phyloP scores from a whole-genome alignment of 2,888 invertebrate species.

The Apodemia duryi region DNA sequence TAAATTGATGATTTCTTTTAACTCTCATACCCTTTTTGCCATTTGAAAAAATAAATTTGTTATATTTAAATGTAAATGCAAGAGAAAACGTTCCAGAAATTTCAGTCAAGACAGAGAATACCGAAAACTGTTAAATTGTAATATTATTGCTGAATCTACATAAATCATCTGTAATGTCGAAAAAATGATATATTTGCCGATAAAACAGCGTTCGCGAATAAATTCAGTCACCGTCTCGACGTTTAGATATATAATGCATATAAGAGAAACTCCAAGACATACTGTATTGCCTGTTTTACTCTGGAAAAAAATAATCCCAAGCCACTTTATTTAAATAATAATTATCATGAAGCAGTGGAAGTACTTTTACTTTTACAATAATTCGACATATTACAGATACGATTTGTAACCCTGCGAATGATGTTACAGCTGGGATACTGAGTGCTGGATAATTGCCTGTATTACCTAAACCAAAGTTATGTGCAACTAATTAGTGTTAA shows the following conservation, averaged over 20 bases:
- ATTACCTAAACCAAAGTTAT: too few species aligned
- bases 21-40: too few species aligned
- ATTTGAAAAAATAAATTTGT: too few species aligned
- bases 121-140: background rate
- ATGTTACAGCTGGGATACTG: too few species aligned
- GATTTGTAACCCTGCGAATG: too few species aligned
- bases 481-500: too few species aligned
- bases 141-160: constrained; percentile 33
- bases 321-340: background rate
- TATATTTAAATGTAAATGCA: background rate
- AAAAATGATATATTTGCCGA: constrained; percentile 60
- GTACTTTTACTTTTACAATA: too few species aligned
- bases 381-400: too few species aligned
- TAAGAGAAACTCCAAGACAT: background rate
- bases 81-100: background rate
- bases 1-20: too few species aligned
- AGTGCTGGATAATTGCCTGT: too few species aligned
- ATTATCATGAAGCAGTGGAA: background rate
- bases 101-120: background rate
- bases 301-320: constrained; percentile 12
- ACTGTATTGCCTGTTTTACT: background rate
- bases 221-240: constrained; percentile 51
- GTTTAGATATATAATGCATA: constrained; percentile 34
- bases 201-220: constrained; percentile 42
- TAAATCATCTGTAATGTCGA: constrained; percentile 57